Percentiles rank a stretch among this genome's conserved stretches.
phyloP scores from a whole-genome alignment of 2,113 vertebrate genomes.

The Siniperca knerii region DNA sequence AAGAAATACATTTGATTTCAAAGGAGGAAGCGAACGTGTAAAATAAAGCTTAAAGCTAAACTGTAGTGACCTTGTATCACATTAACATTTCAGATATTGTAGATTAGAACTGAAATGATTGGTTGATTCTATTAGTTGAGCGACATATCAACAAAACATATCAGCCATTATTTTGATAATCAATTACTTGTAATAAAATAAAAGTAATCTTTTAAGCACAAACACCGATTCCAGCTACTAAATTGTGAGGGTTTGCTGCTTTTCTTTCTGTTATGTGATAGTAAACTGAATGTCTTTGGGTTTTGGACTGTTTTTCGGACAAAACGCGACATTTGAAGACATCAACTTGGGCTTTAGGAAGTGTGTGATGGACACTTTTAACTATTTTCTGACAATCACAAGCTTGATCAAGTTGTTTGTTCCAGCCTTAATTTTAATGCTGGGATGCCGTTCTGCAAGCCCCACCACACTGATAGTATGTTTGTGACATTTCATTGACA shows the following conservation, averaged over 20 bases:
- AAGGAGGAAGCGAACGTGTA: slow-evolving; percentile 18
- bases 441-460: not conserved
- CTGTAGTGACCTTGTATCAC: not conserved
- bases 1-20: slow-evolving; percentile 30
- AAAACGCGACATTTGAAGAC: not conserved
- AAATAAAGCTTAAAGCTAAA: slow-evolving; percentile 2
- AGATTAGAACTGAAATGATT: not conserved
- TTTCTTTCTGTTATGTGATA: not conserved
- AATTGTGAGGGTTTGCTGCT: not conserved
- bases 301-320: not conserved
- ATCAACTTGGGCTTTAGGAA: not conserved
- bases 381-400: not conserved
- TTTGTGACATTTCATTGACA: not conserved
- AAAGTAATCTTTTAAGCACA: not conserved
- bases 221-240: not conserved
- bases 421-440: not conserved
- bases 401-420: not conserved
- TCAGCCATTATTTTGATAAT: not conserved
- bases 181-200: not conserved
- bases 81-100: slow-evolving; percentile 13
- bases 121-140: not conserved
- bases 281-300: not conserved
- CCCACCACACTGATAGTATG: not conserved
- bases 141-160: not conserved
- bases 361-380: too few species aligned